Evolutionary conservation across 2,888 invertebrate species (phyloP), one percentile per base, ranked within the genome.

Genomic region (Scaptomyza tumidula): DNA sequence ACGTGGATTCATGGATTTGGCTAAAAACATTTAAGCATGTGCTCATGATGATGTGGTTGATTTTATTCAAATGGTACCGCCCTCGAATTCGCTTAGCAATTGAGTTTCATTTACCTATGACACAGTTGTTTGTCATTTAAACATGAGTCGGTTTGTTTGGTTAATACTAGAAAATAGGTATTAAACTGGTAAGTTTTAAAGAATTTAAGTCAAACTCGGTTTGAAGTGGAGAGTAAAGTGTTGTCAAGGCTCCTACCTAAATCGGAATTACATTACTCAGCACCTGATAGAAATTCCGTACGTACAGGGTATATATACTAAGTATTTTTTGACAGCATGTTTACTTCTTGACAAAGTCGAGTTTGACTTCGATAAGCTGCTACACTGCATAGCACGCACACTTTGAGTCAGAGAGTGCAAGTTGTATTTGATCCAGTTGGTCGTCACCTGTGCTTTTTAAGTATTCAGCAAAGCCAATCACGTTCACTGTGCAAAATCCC

Each of bases 391-490:
- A 63, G 52, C 52, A 72, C 62, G 62, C 75, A 78, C 60, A 73
- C 52, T 66, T 35, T 14, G 9, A 24, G 37, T 50, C 37, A 14
- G 41, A 24, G 58, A 27, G 52, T 43, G 59, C 27, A 59, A 27
- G 53, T 5, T 46, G 37, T 43, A 3, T 31, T 9, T 41, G 41
- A 50, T 45, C 27, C 65, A 60, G 60, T 39, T 54, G 72, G 48
- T 56, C 57, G 43, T 54, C 59, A 67, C 78, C 78, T 77, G 75
- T 46, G 31, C 59, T 41, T 52, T 58, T 71, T 66, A 82, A 80
- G 80, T 88, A 85, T 71, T 82, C 71, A 53, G 63, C 43, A 29
- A 83, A 59, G 82, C 82, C 88, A 87, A 83, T 85, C 82, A 83
- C 82, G 82, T 87, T 71, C 66, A 56, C 35, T 64, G 71, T 48